Conservation (phyloP, 2,888 invertebrate species). For the Phaedon cochleariae region DNA sequence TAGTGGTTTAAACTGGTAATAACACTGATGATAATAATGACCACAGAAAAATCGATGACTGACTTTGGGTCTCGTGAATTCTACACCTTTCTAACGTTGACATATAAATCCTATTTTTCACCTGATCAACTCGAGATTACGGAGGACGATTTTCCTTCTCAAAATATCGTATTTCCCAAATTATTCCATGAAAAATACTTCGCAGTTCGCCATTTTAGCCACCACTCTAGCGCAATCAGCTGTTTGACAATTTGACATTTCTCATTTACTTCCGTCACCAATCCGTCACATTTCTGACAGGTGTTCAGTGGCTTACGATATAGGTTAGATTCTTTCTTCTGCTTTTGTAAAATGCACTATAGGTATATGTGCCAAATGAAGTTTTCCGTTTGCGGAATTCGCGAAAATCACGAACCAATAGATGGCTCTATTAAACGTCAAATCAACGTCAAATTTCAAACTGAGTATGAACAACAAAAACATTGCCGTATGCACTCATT, state of each 20-base stretch:
- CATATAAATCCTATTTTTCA: constrained; percentile 21
- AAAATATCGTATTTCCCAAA: constrained; percentile 49
- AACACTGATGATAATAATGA: constrained; percentile 36
- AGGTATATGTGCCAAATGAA: no score
- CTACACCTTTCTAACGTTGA: not conserved
- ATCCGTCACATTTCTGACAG: no score
- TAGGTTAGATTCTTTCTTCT: no score
- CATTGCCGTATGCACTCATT: no score
- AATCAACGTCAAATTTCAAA: no score
- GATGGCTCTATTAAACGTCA: no score
- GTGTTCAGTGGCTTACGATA: no score
- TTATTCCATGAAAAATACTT: constrained; percentile 42
- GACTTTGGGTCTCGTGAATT: not conserved
- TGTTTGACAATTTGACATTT: constrained; percentile 47
- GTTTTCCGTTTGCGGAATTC: no score
- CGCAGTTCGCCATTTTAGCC: constrained; percentile 58
- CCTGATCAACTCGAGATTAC: constrained; percentile 33
- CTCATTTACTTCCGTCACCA: not conserved
- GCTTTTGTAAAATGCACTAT: no score
- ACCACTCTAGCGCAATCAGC: constrained; percentile 51
- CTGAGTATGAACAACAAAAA: no score
- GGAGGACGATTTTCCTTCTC: constrained; percentile 53
- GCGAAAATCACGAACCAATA: no score
- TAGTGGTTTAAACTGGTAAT: constrained; percentile 45
- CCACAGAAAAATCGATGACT: constrained; percentile 25